A percentile compares a stretch with the other conserved stretches of the same genome.
Evolutionary conservation across 1,140 invertebrate species (phyloP).

Genomic region (Drosophila sp.): DNA sequence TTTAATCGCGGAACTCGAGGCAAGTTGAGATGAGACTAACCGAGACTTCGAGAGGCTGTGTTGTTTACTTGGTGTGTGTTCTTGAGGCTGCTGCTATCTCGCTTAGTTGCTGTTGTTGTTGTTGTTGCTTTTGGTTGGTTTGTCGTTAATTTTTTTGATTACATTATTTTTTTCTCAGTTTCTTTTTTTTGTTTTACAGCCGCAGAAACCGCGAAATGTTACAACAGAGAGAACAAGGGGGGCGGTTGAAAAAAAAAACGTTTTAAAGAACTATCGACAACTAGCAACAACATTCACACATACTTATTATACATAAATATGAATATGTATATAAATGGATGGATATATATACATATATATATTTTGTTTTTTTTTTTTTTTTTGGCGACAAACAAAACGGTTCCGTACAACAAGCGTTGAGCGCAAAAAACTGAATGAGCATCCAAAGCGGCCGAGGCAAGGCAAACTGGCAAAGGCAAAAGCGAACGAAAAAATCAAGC

Average conservation of each 20-base stretch:
- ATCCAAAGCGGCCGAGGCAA: conserved; percentile 75
- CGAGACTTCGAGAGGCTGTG: conserved; percentile 38
- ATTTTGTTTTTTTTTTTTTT: conserved; percentile 38
- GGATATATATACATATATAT: conserved; percentile 12
- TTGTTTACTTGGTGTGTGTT: conserved; percentile 65
- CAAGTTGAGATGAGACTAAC: conserved; percentile 17
- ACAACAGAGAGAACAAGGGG: conserved; percentile 42
- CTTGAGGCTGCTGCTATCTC: conserved; percentile 55
- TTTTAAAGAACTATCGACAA: conserved; percentile 24
- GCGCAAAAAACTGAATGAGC: conserved; percentile 80
- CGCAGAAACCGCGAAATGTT: conserved; percentile 60
- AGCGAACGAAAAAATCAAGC: conserved; percentile 40
- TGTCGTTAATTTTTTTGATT: conserved; percentile 21
- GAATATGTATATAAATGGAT: conserved; percentile 9
- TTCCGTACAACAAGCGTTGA: conserved; percentile 80
- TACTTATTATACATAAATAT: background rate
- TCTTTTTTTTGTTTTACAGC: conserved; percentile 34
- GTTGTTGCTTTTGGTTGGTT: conserved; percentile 12
- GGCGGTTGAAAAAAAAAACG: conserved; percentile 25
- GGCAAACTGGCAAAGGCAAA: conserved; percentile 71
- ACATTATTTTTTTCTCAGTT: conserved; percentile 27
- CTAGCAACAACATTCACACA: conserved; percentile 15
- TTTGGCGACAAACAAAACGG: conserved; percentile 69
- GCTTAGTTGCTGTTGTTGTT: conserved; percentile 20
- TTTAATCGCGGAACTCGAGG: conserved; percentile 48